These are phyloP conservation scores for Machimus rusticus DNA, from an alignment of 2,888 invertebrate species.

Conservation along the genomic window DNA sequence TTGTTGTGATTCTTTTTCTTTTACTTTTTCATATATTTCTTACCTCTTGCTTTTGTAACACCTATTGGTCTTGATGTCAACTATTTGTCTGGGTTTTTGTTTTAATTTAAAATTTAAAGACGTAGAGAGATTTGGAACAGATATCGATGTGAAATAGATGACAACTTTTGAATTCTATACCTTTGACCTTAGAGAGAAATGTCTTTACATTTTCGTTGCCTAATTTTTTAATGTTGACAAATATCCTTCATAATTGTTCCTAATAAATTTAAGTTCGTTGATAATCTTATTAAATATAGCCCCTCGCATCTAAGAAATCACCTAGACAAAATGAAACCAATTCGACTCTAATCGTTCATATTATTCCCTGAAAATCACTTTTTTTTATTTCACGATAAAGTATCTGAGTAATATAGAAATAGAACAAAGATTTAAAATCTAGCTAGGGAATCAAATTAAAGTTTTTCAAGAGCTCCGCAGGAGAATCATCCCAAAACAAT, in stretches of 20 bases:
- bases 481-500: no score
- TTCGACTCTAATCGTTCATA: no score
- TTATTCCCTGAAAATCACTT: no score
- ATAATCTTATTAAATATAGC: neutral
- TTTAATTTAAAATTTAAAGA: neutral
- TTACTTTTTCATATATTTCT: neutral
- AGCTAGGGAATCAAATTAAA: no score
- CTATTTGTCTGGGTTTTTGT: neutral
- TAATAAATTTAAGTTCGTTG: neutral
- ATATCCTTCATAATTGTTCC: neutral
- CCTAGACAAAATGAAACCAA: no score
- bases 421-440: no score
- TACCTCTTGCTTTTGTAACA: neutral
- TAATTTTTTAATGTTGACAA: neutral
- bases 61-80: neutral
- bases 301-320: neutral
- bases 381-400: no score
- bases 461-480: no score
- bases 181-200: neutral
- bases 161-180: neutral
- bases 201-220: neutral
- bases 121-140: neutral
- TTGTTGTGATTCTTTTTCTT: neutral
- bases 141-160: neutral
- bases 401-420: no score